Conservation (phyloP, 1,140 invertebrate species). For the Penaeus chinensis region DNA sequence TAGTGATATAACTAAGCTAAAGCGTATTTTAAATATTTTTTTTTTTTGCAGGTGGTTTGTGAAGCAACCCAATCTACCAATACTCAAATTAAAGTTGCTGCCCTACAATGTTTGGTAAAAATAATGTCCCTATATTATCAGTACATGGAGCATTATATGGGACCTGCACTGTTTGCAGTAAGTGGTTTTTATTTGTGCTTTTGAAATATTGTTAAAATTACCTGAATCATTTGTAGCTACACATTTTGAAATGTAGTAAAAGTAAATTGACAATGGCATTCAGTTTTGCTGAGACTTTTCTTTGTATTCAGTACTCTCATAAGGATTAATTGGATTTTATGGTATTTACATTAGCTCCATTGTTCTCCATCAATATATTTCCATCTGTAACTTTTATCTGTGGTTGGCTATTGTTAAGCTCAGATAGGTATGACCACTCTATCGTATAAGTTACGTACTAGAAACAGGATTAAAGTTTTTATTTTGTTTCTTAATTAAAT, state of each 20-base stretch:
- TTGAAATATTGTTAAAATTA: conserved; percentile 16
- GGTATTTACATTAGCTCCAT: too few relatives aligned
- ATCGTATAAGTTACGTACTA: too few relatives aligned
- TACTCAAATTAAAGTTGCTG: conserved; percentile 91
- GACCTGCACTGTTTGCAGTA: conserved; percentile 94
- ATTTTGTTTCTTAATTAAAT: neutral
- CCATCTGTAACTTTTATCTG: too few relatives aligned
- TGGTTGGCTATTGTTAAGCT: neutral
- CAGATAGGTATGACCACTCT: too few relatives aligned
- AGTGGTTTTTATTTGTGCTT: conserved; percentile 65
- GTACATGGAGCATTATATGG: conserved; percentile 99
- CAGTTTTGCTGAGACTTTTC: too few relatives aligned
- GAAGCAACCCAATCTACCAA: conserved; percentile 80
- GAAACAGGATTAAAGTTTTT: neutral
- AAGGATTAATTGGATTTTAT: too few relatives aligned
- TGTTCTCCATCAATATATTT: neutral
- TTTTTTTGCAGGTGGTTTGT: conserved; percentile 76
- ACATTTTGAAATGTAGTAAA: too few relatives aligned
- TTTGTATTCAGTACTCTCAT: too few relatives aligned
- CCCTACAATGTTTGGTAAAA: conserved; percentile 97
- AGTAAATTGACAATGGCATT: too few relatives aligned
- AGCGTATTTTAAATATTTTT: neutral
- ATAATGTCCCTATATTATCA: conserved; percentile 99
- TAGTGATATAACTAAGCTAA: neutral
- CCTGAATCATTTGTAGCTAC: neutral